Evolutionary conservation across 2,888 invertebrate species (phyloP).

Genomic region (Troides aeacus): DNA sequence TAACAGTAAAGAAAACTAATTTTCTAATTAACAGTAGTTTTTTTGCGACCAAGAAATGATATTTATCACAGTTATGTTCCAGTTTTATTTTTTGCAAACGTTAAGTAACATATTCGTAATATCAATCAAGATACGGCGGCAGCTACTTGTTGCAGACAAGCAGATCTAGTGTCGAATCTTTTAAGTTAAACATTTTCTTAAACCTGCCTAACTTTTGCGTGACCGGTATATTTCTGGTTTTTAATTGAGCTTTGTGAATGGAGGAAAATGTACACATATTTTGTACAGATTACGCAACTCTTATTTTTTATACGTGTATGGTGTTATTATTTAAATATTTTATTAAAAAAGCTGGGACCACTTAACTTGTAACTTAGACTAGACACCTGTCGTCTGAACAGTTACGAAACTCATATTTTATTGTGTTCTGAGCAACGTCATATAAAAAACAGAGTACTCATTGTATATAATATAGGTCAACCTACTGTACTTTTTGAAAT

Average conservation of each 20-base stretch:
- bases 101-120: slow-evolving; percentile 15
- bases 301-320: too few relatives aligned
- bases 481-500: too few relatives aligned
- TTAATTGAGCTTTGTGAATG: slow-evolving; percentile 8
- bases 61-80: slow-evolving; percentile 3
- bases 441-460: too few relatives aligned
- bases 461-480: too few relatives aligned
- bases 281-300: not conserved
- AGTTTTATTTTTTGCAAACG: not conserved
- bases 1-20: not conserved
- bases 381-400: too few relatives aligned
- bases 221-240: slow-evolving; percentile 1
- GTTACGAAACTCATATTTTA: too few relatives aligned
- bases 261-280: not conserved
- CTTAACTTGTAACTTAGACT: too few relatives aligned
- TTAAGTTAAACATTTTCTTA: not conserved
- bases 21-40: slow-evolving; percentile 1
- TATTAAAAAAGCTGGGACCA: too few relatives aligned
- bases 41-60: slow-evolving; percentile 5
- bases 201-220: not conserved
- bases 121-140: slow-evolving; percentile 7
- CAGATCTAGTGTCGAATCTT: slow-evolving; percentile 14
- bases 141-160: not conserved
- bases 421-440: too few relatives aligned
- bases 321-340: too few relatives aligned